phyloP scores from a whole-genome alignment of 1,140 invertebrate genomes.

The Artemia franciscana region DNA sequence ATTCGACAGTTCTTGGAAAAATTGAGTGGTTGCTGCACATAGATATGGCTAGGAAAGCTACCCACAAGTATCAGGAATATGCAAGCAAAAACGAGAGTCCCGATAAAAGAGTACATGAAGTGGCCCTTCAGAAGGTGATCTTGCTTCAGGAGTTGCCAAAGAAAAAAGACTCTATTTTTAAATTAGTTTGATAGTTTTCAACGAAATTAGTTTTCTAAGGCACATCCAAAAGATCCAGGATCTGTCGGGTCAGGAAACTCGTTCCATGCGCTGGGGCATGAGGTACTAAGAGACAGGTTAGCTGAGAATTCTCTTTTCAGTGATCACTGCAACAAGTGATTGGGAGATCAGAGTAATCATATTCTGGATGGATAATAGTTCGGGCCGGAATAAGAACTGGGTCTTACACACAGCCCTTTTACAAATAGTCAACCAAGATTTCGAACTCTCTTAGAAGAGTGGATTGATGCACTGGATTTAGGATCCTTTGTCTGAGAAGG shows the following conservation, averaged over 20 bases:
- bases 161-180: background rate
- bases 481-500: no score
- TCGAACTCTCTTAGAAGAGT: background rate
- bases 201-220: background rate
- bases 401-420: no score
- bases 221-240: background rate
- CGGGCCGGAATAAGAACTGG: no score
- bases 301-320: background rate
- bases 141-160: background rate
- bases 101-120: background rate
- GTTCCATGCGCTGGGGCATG: background rate
- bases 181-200: background rate
- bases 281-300: no score
- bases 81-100: background rate
- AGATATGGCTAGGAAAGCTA: no score
- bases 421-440: background rate
- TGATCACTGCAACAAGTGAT: background rate
- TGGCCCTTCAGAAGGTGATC: background rate
- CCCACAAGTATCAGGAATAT: no score
- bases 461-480: no score
- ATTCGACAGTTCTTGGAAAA: no score
- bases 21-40: no score
- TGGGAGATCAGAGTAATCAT: no score
- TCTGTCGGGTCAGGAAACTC: background rate
- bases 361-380: no score